phyloP scores from a whole-genome alignment of 2,888 invertebrate species.

The Tholera decimalis region DNA sequence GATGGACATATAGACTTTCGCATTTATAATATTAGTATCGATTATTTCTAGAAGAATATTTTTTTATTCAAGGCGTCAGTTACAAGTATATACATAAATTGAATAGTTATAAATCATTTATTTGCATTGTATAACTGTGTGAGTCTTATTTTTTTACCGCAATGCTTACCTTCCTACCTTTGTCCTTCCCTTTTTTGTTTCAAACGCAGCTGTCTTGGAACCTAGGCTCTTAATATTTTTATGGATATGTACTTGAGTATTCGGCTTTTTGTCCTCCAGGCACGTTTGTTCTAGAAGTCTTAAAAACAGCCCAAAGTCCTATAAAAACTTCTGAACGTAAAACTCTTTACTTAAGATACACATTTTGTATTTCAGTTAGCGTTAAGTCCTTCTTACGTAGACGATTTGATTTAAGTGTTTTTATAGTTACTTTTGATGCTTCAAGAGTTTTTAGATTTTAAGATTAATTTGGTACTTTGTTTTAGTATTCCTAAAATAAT shows the following conservation, averaged over 20 bases:
- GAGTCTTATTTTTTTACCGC: background rate
- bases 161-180: background rate
- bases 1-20: too few species aligned
- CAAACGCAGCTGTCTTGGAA: background rate
- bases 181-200: background rate
- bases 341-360: constrained; percentile 21
- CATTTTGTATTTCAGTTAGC: constrained; percentile 26
- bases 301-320: constrained; percentile 36
- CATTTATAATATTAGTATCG: too few species aligned
- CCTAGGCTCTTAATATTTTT: constrained; percentile 17
- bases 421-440: too few species aligned
- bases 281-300: constrained; percentile 31
- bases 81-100: background rate
- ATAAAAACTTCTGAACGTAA: constrained; percentile 40
- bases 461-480: too few species aligned
- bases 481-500: too few species aligned
- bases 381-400: background rate
- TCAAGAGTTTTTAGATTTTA: too few species aligned
- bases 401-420: background rate
- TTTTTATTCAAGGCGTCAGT: too few species aligned
- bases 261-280: constrained; percentile 22
- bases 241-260: constrained; percentile 5
- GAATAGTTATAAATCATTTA: background rate
- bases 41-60: background rate
- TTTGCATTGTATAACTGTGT: background rate